Evolutionary conservation across 2,797 vertebrate species (phyloP).

Genomic region (Iguana delicatissima): DNA sequence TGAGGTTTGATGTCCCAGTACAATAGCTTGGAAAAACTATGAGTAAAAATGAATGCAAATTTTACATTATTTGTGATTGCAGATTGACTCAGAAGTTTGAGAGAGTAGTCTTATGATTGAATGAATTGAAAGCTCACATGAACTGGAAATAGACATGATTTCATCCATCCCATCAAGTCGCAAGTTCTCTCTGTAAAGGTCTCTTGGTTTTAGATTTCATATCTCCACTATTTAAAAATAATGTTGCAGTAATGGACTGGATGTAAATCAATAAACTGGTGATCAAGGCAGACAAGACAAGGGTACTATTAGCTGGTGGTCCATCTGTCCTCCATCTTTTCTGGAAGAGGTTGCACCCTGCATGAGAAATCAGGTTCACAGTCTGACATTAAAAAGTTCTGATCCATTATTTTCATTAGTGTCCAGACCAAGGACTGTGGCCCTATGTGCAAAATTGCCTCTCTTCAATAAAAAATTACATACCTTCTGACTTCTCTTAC

Average conservation of each 20-base stretch:
- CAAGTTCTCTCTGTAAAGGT: not conserved
- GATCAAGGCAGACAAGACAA: not conserved
- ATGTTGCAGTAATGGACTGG: not conserved
- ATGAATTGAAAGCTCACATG: no score
- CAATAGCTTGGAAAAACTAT: not conserved
- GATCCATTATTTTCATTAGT: not conserved
- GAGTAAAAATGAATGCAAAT: conserved; percentile 6
- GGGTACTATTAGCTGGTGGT: not conserved
- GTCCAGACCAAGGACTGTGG: not conserved
- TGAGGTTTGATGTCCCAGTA: conserved; percentile 40
- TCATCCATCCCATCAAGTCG: no score
- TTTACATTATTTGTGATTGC: not conserved
- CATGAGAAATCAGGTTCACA: not conserved
- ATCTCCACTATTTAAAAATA: not conserved
- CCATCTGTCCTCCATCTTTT: no score
- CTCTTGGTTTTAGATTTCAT: not conserved
- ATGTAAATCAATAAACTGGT: not conserved
- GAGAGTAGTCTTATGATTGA: no score
- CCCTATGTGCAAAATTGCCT: no score
- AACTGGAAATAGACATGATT: no score
- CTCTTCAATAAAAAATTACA: no score
- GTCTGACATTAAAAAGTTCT: not conserved
- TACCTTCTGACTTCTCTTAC: no score
- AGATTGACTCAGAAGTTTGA: no score
- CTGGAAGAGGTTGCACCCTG: not conserved